Evolutionary conservation across 2,888 invertebrate genomes (phyloP), one percentile per base, ranked within the genome.

Genomic region (Ethmia dodecea): DNA sequence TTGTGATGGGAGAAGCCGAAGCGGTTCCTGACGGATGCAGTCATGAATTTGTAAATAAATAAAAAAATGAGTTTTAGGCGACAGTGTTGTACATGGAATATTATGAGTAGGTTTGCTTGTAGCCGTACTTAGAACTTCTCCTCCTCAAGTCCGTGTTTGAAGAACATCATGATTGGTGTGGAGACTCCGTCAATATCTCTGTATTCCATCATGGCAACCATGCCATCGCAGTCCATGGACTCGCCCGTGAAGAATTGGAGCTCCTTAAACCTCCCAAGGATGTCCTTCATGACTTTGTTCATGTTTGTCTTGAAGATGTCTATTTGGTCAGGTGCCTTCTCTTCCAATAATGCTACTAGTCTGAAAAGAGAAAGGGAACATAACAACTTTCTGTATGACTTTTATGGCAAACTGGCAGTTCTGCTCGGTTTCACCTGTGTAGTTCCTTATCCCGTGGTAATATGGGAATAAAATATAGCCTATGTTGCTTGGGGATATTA

Each of bases 191-290:
- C 90, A 40, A 95, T 91, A 43, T 97, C 97, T 71, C 96, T 92
- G 81, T 97, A 98, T 76, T 97, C 97, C 83, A 95, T 89, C 71
- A 98, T 89, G 42, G 93, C 96, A n/a, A 98, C 94, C 92, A 96
- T 93, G 51, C 96, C 97, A 51, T 97, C 97, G 44, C 93, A 92
- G 62, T 96, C 96, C 95, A 95, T 95, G 9, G 94, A 94, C 86
- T 96, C 96, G 13, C 97, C 97, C 46, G 92, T 91, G 86, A 94
- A 97, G 76, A 97, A 97, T 71, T 97, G 95, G 35, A 96, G 89
- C 45, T 97, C 96, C 74, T 96, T 95, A 88, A 97, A 96, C 77
- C 96, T 92, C 31, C 93, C 89, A 42, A 97, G 86, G 52, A 97
- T 91, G 55, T 96, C 95, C 74, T 97, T 97, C 93, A 97, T 95